phyloP scores from a whole-genome alignment of 1,140 invertebrate species.

The Aphaenogaster floridana region DNA sequence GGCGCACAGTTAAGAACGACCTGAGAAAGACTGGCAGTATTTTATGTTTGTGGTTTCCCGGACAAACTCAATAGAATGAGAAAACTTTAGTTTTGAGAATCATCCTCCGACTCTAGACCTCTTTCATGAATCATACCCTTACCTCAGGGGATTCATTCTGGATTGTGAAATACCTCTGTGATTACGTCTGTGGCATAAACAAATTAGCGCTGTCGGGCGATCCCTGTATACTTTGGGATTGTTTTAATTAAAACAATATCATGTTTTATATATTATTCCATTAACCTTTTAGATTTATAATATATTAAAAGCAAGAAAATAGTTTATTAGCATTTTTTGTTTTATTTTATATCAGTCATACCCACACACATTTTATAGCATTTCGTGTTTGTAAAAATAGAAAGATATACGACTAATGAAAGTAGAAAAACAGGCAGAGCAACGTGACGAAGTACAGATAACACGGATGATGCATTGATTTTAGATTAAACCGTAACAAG shows the following conservation, averaged over 20 bases:
- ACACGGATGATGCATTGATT: conserved; percentile 50
- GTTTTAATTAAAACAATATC: conserved; percentile 47
- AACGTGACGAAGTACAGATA: not conserved
- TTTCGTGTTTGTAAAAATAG: conserved; percentile 1
- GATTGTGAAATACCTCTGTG: conserved; percentile 64
- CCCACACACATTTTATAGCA: not conserved
- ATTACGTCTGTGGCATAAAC: conserved; percentile 69
- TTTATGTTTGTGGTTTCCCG: conserved; percentile 44
- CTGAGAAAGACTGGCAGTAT: conserved; percentile 53
- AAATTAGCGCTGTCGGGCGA: conserved; percentile 57
- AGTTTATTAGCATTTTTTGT: conserved; percentile 4
- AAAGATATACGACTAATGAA: not conserved
- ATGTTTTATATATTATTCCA: not conserved
- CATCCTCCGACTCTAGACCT: not conserved
- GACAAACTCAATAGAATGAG: conserved; percentile 35
- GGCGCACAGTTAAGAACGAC: conserved; percentile 51
- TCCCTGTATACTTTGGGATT: not conserved
- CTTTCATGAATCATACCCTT: conserved; percentile 51
- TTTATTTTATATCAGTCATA: not conserved
- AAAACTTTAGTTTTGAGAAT: conserved; percentile 55
- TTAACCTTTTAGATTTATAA: not conserved
- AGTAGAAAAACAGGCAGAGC: not conserved
- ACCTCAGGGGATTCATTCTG: conserved; percentile 36
- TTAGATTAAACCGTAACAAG: conserved; percentile 63
- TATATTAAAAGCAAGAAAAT: not conserved